Evolutionary conservation across 2,888 invertebrate species (phyloP).

Genomic region (Lasioglossum pauxillum): DNA sequence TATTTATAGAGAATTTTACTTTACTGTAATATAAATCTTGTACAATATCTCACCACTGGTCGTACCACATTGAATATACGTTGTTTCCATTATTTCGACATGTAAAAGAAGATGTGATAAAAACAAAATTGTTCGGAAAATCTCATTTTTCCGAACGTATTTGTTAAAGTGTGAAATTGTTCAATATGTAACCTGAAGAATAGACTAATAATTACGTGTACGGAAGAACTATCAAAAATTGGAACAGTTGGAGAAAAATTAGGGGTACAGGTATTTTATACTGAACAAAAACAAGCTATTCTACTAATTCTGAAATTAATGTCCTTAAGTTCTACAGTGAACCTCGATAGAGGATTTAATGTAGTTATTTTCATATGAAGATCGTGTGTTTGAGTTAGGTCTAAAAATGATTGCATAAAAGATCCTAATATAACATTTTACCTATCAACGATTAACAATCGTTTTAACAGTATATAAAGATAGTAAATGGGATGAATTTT

Average conservation of each 20-base stretch:
- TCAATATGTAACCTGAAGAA: not conserved
- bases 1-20: too few species aligned
- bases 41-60: not conserved
- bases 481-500: not conserved
- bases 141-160: not conserved
- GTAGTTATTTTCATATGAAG: not conserved
- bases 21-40: too few species aligned
- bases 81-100: not conserved
- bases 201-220: not conserved
- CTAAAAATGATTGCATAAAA: too few species aligned
- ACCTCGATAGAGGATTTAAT: too few species aligned
- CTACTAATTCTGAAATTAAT: not conserved
- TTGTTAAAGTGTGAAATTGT: not conserved
- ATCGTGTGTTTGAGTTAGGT: not conserved
- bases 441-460: not conserved
- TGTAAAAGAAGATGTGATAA: not conserved
- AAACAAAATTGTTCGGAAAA: not conserved
- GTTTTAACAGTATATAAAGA: not conserved
- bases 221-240: not conserved
- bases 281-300: not conserved
- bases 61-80: constrained; percentile 3
- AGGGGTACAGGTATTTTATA: not conserved
- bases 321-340: not conserved
- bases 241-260: not conserved
- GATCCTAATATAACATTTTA: not conserved